Evolutionary conservation across 2,888 invertebrate genomes (phyloP).

Genomic region (Limnephilus auricula): DNA sequence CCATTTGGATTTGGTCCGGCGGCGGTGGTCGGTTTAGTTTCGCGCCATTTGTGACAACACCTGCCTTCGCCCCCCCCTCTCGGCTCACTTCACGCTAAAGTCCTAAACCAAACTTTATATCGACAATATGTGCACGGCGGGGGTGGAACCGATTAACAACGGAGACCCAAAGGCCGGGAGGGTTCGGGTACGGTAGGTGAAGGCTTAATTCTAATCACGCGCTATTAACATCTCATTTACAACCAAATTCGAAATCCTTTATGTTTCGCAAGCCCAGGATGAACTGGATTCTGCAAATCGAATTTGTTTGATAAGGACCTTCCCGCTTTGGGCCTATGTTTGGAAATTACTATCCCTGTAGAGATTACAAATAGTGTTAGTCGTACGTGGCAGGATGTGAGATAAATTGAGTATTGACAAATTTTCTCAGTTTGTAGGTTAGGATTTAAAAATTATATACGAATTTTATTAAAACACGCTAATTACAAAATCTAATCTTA

Average conservation of each 20-base stretch:
- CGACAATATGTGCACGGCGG: slow-evolving; percentile 32
- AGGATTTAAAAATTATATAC: too few relatives aligned
- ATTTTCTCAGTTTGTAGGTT: too few relatives aligned
- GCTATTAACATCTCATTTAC: slow-evolving; percentile 35
- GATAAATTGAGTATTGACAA: neutral
- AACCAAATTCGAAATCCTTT: neutral
- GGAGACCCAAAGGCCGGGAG: neutral
- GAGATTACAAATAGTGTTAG: neutral
- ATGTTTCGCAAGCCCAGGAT: neutral
- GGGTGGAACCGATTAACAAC: slow-evolving; percentile 5
- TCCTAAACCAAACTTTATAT: slow-evolving; percentile 43
- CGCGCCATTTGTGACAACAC: slow-evolving; percentile 58
- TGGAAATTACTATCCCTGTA: neutral
- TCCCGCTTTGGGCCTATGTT: neutral
- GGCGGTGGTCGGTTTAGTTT: slow-evolving; percentile 42
- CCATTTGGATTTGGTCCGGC: slow-evolving; percentile 38
- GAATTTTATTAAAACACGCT: too few relatives aligned
- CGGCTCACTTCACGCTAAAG: slow-evolving; percentile 28
- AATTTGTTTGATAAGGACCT: slow-evolving; percentile 12
- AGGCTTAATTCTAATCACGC: neutral
- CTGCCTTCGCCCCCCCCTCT: slow-evolving; percentile 53
- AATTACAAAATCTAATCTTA: too few relatives aligned
- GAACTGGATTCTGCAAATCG: neutral
- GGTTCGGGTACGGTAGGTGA: neutral
- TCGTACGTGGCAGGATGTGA: neutral